Evolutionary conservation across 2,888 invertebrate species (phyloP).

Genomic region (Graphium colonna): DNA sequence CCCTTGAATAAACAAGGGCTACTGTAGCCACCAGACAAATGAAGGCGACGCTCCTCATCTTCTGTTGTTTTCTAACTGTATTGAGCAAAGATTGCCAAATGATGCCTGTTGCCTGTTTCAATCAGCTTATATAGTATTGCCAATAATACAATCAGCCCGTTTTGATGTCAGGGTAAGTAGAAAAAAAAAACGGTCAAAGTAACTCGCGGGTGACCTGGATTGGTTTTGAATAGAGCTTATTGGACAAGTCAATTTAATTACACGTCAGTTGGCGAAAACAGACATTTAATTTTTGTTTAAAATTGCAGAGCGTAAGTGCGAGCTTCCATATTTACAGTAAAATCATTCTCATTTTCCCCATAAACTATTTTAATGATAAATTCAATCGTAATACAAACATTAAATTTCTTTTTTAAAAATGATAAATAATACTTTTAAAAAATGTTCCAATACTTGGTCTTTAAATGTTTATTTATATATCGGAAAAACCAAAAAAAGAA

Average conservation of each 20-base stretch:
- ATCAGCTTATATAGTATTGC: constrained; percentile 73
- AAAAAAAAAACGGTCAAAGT: constrained; percentile 58
- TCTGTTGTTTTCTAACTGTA: constrained; percentile 47
- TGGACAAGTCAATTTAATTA: constrained; percentile 12
- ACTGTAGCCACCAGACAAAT: constrained; percentile 65
- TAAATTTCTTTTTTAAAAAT: too few species aligned
- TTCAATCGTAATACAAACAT: too few species aligned
- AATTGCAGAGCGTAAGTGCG: too few species aligned
- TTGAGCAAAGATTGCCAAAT: constrained; percentile 70
- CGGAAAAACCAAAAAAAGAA: too few species aligned
- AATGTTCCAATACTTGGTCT: too few species aligned
- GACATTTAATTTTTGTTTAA: too few species aligned
- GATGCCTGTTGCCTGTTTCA: constrained; percentile 66
- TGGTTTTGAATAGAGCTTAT: constrained; percentile 39
- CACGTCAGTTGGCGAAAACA: not conserved
- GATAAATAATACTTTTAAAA: too few species aligned
- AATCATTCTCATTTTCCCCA: too few species aligned
- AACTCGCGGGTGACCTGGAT: constrained; percentile 59
- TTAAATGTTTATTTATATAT: too few species aligned
- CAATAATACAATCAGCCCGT: constrained; percentile 53
- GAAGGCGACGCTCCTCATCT: constrained; percentile 55
- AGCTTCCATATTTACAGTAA: too few species aligned
- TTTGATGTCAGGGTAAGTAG: constrained; percentile 70
- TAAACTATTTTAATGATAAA: too few species aligned
- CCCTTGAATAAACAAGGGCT: constrained; percentile 65